Evolutionary conservation across 2,113 vertebrate species (phyloP), one percentile per base, ranked within the genome.

Genomic region (Amia ocellicauda): DNA sequence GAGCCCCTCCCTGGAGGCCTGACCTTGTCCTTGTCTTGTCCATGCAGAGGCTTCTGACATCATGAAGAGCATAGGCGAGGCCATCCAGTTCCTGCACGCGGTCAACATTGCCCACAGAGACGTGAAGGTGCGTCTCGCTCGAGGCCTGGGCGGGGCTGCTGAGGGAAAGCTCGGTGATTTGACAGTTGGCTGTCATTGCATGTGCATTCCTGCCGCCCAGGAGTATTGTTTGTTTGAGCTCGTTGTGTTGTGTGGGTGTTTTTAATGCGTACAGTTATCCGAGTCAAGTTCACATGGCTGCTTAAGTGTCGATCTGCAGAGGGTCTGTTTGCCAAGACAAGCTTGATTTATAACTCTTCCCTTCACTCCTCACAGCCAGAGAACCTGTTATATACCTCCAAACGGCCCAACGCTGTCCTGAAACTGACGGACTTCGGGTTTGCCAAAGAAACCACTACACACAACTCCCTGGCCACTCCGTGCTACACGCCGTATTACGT

Each of bases 361-460:
- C 40, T 76, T 45, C 76, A 59, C 69, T 36, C 23, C 41, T 23
- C 68, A 9, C 82, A 99, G 97, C 97, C 96, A 0, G 97, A 99
- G 80, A 99, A 99, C 76, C 90, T 99, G 68, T 78, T 99, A 52
- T 98, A 98, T 80, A 93, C 95, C 16, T 84, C 95, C 14, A 97
- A 96, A 76, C 85, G 92, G 68, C 91, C 94, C 63, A 94, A 83
- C 0, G 84, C 95, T 2, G 80, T 95, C 62, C 86, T 99, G 45
- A 99, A 99, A 29, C 97, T 99, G 78, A 98, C 97, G 1, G 97
- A 99, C 81, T 99, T 99, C 51, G 97, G 97, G 75, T 99, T 99
- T 75, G 97, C 97, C 73, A 99, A 99, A 80, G 97, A 99, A 81
- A 99, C 96, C 54, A 98, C 95, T 72, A 90, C 93, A 20, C 93